A percentile compares a stretch with the other conserved stretches of the same genome.
phyloP scores from a whole-genome alignment of 2,113 vertebrate species.

The Phodopus roborovskii region DNA sequence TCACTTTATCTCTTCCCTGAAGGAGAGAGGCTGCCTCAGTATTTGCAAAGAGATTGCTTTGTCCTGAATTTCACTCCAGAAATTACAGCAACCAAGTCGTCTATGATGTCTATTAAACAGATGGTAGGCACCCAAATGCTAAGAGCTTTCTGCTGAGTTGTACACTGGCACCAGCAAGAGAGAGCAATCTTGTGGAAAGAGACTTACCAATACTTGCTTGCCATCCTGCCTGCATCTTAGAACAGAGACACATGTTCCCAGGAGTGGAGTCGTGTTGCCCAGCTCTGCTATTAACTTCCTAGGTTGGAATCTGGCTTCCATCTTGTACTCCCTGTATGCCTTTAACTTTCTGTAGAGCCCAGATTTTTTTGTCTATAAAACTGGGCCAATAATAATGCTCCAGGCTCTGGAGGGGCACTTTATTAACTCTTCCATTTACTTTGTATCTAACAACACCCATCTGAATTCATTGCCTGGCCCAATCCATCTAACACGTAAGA shows the following conservation, averaged over 20 bases:
- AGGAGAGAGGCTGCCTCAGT: conserved; percentile 50
- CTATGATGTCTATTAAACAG: conserved; percentile 60
- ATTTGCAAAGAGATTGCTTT: conserved; percentile 68
- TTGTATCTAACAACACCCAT: neutral
- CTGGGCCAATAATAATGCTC: neutral
- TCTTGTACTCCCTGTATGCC: neutral
- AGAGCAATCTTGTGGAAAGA: conserved; percentile 30
- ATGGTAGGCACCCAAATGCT: conserved; percentile 67
- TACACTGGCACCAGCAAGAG: conserved; percentile 31
- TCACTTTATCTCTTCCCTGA: conserved; percentile 42
- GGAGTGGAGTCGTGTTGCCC: neutral
- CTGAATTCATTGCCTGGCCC: neutral
- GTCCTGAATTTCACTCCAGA: conserved; percentile 70
- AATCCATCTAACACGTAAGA: neutral
- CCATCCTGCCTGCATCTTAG: conserved; percentile 11
- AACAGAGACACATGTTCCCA: conserved; percentile 18
- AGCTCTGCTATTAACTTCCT: neutral
- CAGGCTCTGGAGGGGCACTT: neutral
- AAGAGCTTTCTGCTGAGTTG: conserved; percentile 64
- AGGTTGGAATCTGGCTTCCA: neutral
- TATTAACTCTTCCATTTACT: neutral
- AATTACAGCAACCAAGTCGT: conserved; percentile 64
- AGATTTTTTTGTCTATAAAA: conserved; percentile 38
- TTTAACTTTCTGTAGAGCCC: conserved; percentile 12
- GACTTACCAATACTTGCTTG: neutral